Conservation (phyloP, 2,888 invertebrate species). For the Melieria picta region DNA sequence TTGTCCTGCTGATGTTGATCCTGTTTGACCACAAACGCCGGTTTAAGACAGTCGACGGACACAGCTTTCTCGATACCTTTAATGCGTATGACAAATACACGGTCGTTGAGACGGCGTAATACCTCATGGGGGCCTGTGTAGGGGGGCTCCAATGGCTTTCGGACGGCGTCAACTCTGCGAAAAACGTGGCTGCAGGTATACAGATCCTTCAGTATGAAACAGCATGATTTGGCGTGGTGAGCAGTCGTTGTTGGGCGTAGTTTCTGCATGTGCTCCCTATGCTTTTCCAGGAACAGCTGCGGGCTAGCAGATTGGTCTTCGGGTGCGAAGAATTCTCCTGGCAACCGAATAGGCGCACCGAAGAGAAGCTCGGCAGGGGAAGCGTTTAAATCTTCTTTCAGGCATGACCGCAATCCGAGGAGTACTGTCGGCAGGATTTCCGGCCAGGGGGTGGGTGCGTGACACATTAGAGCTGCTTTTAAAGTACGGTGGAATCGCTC, state of each 20-base stretch:
- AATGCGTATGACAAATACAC: no score
- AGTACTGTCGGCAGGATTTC: conserved; percentile 35
- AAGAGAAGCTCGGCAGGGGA: conserved; percentile 53
- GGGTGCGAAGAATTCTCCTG: conserved; percentile 39
- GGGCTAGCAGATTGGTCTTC: conserved; percentile 13
- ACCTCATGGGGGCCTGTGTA: no score
- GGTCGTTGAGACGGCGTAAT: no score
- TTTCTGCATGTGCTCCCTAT: conserved; percentile 12
- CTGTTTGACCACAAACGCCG: no score
- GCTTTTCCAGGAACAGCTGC: conserved; percentile 5
- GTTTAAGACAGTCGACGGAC: no score
- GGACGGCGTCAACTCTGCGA: no score
- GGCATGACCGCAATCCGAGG: conserved; percentile 32
- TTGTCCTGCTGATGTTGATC: no score
- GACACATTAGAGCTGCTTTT: conserved; percentile 38
- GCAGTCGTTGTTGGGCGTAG: conserved; percentile 20
- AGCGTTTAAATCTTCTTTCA: conserved; percentile 36
- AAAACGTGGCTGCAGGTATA: no score
- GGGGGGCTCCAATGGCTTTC: no score
- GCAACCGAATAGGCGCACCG: conserved; percentile 50
- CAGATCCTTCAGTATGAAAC: no score
- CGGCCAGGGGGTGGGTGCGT: conserved; percentile 31
- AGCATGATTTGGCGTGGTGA: no score
- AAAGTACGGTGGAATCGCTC: conserved; percentile 39
- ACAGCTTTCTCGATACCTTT: no score